Conservation (phyloP, 2,113 vertebrate species). For the Odontesthes bonariensis region DNA sequence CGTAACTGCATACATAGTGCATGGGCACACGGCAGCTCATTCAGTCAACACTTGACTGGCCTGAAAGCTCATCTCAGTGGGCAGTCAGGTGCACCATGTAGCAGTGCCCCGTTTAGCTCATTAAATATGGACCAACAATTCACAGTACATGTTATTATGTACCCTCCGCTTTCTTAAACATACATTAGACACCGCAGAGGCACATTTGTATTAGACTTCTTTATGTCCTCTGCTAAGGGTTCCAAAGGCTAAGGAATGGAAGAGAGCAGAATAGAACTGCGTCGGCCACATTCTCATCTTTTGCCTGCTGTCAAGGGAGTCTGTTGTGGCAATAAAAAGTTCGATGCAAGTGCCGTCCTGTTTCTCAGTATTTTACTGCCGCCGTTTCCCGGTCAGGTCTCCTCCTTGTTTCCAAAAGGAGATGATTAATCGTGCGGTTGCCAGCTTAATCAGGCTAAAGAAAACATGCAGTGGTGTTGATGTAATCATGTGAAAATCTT, state of each 20-base stretch:
- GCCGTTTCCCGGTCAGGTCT: slow-evolving; percentile 49
- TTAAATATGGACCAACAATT: slow-evolving; percentile 62
- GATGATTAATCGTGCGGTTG: slow-evolving; percentile 48
- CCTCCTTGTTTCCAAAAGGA: slow-evolving; percentile 52
- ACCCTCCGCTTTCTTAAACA: slow-evolving; percentile 1
- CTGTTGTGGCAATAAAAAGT: slow-evolving; percentile 30
- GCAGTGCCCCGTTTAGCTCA: slow-evolving; percentile 45
- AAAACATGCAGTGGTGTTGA: slow-evolving; percentile 16
- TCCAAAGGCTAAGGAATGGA: slow-evolving; percentile 6
- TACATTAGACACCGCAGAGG: slow-evolving; percentile 1
- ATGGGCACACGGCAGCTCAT: slow-evolving; percentile 30
- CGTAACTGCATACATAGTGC: slow-evolving; percentile 45
- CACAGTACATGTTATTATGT: slow-evolving; percentile 12
- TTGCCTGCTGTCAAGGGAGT: slow-evolving; percentile 6
- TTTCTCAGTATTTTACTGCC: slow-evolving; percentile 54
- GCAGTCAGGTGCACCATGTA: slow-evolving; percentile 63
- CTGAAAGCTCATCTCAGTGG: slow-evolving; percentile 52
- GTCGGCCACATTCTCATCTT: slow-evolving; percentile 15
- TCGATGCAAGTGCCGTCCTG: slow-evolving; percentile 42
- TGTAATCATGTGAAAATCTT: slow-evolving; percentile 19
- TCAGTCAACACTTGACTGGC: slow-evolving; percentile 54
- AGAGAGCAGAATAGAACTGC: neutral
- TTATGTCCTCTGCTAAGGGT: neutral
- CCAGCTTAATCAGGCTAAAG: slow-evolving; percentile 28
- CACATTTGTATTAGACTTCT: neutral